A percentile compares a stretch with the other conserved stretches of the same genome.
These are phyloP conservation scores for Hylaeus anthracinus DNA, from an alignment of 1,140 invertebrate genomes.

Conservation along the genomic window DNA sequence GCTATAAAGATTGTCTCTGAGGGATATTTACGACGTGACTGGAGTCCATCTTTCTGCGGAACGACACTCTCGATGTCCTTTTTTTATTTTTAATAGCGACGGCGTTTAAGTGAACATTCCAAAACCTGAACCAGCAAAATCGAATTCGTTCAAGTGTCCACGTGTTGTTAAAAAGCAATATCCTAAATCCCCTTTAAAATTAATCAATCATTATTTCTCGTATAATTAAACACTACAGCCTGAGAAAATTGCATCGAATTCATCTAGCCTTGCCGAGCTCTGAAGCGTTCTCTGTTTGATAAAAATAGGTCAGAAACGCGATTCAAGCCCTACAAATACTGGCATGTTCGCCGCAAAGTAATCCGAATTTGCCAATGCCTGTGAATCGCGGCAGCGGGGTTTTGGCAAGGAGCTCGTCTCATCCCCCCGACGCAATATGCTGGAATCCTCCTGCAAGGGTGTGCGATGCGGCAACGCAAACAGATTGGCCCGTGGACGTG, in stretches of 20 bases:
- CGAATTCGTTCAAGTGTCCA: no score
- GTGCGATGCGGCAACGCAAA: constrained; percentile 78
- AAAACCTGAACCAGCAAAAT: no score
- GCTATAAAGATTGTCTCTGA: no score
- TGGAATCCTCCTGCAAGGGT: constrained; percentile 82
- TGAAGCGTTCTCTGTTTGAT: not conserved
- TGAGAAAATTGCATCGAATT: not conserved
- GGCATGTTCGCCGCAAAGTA: constrained; percentile 81
- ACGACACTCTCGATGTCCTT: no score
- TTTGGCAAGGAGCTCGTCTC: constrained; percentile 87
- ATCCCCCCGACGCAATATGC: constrained; percentile 90
- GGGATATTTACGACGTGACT: no score
- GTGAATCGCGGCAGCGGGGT: constrained; percentile 78
- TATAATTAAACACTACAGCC: no score
- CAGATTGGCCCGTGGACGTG: constrained; percentile 77
- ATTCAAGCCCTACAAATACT: constrained; percentile 91
- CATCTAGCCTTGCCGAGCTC: not conserved
- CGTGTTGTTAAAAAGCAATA: no score
- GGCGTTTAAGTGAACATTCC: no score
- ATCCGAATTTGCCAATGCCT: constrained; percentile 82
- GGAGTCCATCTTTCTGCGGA: no score
- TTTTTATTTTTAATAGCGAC: no score
- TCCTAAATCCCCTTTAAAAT: no score
- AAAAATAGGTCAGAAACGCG: constrained; percentile 86
- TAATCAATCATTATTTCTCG: no score